A percentile compares a stretch with the other conserved stretches of the same genome.
Evolutionary conservation across 2,113 vertebrate genomes (phyloP).

Genomic region (Alethe diademata): DNA sequence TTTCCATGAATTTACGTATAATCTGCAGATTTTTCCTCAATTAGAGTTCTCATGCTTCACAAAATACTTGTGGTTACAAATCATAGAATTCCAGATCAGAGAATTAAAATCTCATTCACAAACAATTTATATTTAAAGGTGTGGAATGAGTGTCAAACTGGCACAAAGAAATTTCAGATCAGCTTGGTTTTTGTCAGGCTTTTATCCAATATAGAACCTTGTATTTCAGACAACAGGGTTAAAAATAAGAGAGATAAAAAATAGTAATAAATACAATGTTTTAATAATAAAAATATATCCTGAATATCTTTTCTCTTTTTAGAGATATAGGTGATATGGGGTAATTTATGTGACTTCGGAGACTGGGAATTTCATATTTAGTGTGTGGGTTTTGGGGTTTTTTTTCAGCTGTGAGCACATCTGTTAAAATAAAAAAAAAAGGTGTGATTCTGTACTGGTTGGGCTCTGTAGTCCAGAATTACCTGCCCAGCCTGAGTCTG

Average conservation of each 20-base stretch:
- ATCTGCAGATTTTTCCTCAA: background rate
- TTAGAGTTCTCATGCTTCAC: background rate
- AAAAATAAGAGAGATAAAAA: background rate
- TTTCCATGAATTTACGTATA: background rate
- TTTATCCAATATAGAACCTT: background rate
- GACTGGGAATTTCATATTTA: background rate
- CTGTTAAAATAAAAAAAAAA: background rate
- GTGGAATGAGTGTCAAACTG: background rate
- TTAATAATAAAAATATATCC: too few species aligned
- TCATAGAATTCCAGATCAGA: background rate
- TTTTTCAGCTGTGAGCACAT: background rate
- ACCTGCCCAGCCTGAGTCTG: background rate
- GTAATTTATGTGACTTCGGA: background rate
- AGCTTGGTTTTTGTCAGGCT: background rate
- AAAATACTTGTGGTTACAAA: background rate
- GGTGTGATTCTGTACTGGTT: background rate
- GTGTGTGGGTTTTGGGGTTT: fast-evolving
- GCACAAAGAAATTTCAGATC: background rate
- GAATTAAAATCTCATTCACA: background rate
- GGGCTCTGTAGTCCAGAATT: background rate
- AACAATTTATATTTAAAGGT: background rate
- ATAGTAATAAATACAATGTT: too few species aligned
- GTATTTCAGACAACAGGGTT: background rate
- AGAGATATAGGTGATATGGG: fast-evolving
- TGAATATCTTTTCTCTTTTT: background rate